phyloP scores from a whole-genome alignment of 2,888 invertebrate species.

The Rotaria sp. region DNA sequence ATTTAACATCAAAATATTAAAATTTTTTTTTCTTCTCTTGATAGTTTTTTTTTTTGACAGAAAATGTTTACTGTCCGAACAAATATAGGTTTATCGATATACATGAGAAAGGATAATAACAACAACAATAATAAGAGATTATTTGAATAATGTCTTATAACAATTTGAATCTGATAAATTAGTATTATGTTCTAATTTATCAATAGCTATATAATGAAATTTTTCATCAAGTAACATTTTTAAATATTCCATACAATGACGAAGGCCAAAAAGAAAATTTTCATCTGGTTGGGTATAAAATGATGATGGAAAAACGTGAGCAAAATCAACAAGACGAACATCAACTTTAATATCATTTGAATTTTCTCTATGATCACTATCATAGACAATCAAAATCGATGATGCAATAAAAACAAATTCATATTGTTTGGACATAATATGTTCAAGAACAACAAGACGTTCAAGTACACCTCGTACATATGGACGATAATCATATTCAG shows the following conservation, averaged over 20 bases:
- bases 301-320: constrained; percentile 38
- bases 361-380: constrained; percentile 27
- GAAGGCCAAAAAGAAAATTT: constrained; percentile 38
- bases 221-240: constrained; percentile 32
- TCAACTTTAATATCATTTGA: neutral
- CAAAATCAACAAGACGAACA: constrained; percentile 39
- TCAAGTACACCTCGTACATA: constrained; percentile 28
- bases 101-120: neutral
- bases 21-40: neutral
- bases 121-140: neutral
- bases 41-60: neutral
- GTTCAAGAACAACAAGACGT: constrained; percentile 28
- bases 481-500: constrained; percentile 21
- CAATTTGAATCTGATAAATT: neutral
- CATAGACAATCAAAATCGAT: constrained; percentile 37
- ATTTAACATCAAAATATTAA: neutral
- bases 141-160: neutral
- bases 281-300: constrained; percentile 21
- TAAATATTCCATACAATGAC: constrained; percentile 29
- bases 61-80: neutral
- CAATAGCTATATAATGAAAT: neutral
- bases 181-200: neutral
- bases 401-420: constrained; percentile 36
- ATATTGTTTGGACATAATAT: constrained; percentile 31
- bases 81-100: neutral